A percentile compares a stretch with the other conserved stretches of the same genome.
These are phyloP conservation scores for Thera obeliscata DNA, from an alignment of 2,888 invertebrate species.

Conservation along the genomic window DNA sequence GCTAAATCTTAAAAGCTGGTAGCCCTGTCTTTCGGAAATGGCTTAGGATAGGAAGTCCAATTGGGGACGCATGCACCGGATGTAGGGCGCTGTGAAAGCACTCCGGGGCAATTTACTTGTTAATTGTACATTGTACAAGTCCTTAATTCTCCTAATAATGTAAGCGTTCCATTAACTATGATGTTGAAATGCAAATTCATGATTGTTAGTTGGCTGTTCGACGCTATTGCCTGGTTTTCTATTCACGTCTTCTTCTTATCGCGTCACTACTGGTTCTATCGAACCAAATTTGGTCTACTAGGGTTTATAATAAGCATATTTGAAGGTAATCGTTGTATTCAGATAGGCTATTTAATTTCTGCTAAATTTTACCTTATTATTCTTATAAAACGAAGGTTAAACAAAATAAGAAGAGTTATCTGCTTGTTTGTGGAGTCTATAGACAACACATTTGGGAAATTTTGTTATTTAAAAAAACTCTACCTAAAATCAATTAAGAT, in stretches of 20 bases:
- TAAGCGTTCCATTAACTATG: constrained; percentile 28
- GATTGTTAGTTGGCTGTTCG: neutral
- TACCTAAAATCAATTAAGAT: constrained; percentile 34
- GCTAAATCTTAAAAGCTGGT: constrained; percentile 20
- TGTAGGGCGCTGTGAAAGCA: constrained; percentile 76
- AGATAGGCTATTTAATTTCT: no score
- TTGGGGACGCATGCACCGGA: constrained; percentile 80
- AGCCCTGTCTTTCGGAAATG: constrained; percentile 72
- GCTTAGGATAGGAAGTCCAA: constrained; percentile 84
- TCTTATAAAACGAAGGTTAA: neutral
- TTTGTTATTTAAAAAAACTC: constrained; percentile 11
- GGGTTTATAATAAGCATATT: no score
- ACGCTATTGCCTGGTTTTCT: constrained; percentile 1
- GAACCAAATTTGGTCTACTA: no score
- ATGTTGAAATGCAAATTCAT: constrained; percentile 20
- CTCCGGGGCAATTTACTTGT: constrained; percentile 65
- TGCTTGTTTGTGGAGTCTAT: neutral
- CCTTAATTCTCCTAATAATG: constrained; percentile 33
- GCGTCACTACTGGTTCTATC: no score
- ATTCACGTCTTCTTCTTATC: neutral
- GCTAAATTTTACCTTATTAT: no score
- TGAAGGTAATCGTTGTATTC: no score
- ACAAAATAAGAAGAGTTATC: constrained; percentile 14
- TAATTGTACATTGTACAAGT: constrained; percentile 65
- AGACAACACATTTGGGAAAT: constrained; percentile 9